Conservation (phyloP, 2,888 invertebrate genomes). For the Artemia sinica region DNA sequence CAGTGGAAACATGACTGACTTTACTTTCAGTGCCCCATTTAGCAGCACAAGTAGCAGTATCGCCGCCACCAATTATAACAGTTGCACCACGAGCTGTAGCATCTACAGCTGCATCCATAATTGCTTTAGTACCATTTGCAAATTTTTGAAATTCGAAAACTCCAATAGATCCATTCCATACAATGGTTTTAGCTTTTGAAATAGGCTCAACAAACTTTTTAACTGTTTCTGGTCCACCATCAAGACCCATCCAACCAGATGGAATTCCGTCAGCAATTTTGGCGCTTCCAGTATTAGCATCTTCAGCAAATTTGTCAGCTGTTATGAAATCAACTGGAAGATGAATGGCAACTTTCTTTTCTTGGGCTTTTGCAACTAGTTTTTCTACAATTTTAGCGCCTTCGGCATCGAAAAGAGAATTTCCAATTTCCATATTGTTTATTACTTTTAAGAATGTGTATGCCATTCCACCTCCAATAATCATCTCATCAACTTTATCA, state of each 20-base stretch:
- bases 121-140: conserved; percentile 65
- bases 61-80: conserved; percentile 83
- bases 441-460: conserved; percentile 91
- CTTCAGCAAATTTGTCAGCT: conserved; percentile 86
- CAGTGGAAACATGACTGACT: conserved; percentile 84
- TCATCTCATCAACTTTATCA: conserved; percentile 98
- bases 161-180: conserved; percentile 98
- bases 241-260: conserved; percentile 85
- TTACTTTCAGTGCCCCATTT: conserved; percentile 90
- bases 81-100: conserved; percentile 65
- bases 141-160: conserved; percentile 96
- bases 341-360: conserved; percentile 80
- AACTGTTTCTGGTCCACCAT: conserved; percentile 71
- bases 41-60: conserved; percentile 90
- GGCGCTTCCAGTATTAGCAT: conserved; percentile 57
- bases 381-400: conserved; percentile 85
- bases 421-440: conserved; percentile 86
- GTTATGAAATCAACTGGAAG: conserved; percentile 88
- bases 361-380: conserved; percentile 73
- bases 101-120: conserved; percentile 88
- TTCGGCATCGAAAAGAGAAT: conserved; percentile 82
- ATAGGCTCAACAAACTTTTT: conserved; percentile 63
- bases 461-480: conserved; percentile 98
- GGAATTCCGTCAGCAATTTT: conserved; percentile 69
- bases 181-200: conserved; percentile 76